Base-by-base conservation (phyloP, 2,888 invertebrate species). In the Lasioglossum zephyrum region DNA sequence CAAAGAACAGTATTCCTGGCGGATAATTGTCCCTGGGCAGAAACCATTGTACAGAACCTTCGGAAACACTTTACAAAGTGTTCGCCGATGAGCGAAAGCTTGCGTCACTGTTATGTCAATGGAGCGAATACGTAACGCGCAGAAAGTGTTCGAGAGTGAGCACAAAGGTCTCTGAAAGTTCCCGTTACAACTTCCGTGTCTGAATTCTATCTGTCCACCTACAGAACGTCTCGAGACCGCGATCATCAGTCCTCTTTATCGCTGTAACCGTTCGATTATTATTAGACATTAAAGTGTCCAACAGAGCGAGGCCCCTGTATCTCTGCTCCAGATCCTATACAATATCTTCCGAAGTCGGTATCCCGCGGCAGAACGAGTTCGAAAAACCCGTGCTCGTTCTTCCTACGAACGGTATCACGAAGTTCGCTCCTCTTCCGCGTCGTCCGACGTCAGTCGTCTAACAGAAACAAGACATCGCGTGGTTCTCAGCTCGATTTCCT, bases 331-430 rank as follows among this genome's bases (percentile, higher is more conserved):
- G 39, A 70, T 70, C n/a, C 70, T 5, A n/a, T 41, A 70, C 5
- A 70, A 70, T 70, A 70, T 70, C 70, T 41, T 1, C 13, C 39
- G 70, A 70, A 70, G 70, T 41, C 70, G 39, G 70, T 70, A 13
- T 69, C 70, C 70, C 69, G 69, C 22, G 69, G 69, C 39, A 69
- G 22, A 39, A 69, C 36, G 69, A 16, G 69, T 69, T 69, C 70
- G 22, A 70, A 41, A 70, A 70, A 11, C 39, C 39, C 39, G n/a
- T 22, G 36, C n/a, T 18, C 69, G 66, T 22, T 39, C 36, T 39
- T 69, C 39, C 39, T 70, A 41, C 41, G 22, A 41, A n/a, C 70
- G 36, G n/a, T 39, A 70, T 22, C 70, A 13, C 70, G 70, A 70
- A 31, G 31, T 63, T 39, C 39, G 70, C 13, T 70, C 11, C 39